A percentile compares a stretch with the other conserved stretches of the same genome.
Conservation (phyloP, 2,113 vertebrate species). For the Micronycteris hirsuta region DNA sequence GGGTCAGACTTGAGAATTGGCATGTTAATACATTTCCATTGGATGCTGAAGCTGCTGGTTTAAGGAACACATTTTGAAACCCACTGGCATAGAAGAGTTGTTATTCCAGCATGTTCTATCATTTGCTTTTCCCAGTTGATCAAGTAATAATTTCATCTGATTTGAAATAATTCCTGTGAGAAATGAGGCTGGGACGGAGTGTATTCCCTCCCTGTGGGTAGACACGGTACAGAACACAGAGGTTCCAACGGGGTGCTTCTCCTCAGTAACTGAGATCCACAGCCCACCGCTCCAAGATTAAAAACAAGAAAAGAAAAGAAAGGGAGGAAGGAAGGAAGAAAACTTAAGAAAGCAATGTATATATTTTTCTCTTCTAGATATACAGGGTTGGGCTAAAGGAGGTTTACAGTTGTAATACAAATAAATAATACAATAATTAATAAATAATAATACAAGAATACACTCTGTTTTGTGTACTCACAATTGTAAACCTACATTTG, state of each 20-base stretch:
- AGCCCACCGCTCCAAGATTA: not conserved
- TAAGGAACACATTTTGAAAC: not conserved
- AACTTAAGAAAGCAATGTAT: not conserved
- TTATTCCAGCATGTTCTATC: not conserved
- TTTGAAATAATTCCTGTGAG: not conserved
- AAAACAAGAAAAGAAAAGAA: not conserved
- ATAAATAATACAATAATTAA: not conserved
- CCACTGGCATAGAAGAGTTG: not conserved
- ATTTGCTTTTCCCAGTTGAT: not conserved
- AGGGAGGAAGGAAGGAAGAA: not conserved
- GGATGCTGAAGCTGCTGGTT: not conserved
- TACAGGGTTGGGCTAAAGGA: not conserved
- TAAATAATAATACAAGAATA: not conserved
- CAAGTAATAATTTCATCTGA: not conserved
- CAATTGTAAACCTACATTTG: not conserved
- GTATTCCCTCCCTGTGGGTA: not conserved
- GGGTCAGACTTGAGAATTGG: not conserved
- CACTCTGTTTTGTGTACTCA: not conserved
- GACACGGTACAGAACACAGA: not conserved
- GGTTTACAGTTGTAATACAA: not conserved
- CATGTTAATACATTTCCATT: not conserved
- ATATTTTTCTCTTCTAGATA: not conserved
- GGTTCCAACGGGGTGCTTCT: not conserved
- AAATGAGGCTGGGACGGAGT: not conserved
- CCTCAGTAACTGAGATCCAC: not conserved